Evolutionary conservation across 1,140 invertebrate species (phyloP).

Genomic region (Drosophila persimilis): DNA sequence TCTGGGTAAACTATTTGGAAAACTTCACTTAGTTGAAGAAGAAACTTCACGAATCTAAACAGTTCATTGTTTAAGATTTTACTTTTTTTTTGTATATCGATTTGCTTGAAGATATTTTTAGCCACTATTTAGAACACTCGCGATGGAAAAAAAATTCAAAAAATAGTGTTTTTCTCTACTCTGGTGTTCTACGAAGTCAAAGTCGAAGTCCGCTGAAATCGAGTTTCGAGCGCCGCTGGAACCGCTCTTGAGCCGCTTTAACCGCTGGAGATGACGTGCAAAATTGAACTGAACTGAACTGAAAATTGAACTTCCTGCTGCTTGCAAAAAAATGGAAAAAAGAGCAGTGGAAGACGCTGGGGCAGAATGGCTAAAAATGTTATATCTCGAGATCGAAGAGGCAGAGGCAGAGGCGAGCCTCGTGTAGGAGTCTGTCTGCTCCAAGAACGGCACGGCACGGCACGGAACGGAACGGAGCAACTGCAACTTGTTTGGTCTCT

Average conservation of each 20-base stretch:
- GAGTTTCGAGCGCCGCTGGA: conserved; percentile 40
- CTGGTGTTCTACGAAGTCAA: conserved; percentile 35
- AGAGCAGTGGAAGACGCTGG: conserved; percentile 15
- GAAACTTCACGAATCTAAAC: conserved; percentile 47
- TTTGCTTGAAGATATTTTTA: conserved; percentile 32
- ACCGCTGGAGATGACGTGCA: conserved; percentile 80
- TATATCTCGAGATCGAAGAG: conserved; percentile 49
- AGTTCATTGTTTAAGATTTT: conserved; percentile 59
- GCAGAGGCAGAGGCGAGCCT: conserved; percentile 24
- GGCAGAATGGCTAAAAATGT: conserved; percentile 25
- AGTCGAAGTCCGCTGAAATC: conserved; percentile 12
- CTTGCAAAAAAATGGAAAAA: conserved; percentile 50
- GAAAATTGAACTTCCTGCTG: conserved; percentile 77
- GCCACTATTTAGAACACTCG: conserved; percentile 38
- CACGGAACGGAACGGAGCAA: conserved; percentile 24
- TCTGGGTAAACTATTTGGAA: conserved; percentile 16
- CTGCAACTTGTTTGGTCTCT: conserved; percentile 69
- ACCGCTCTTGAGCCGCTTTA: conserved; percentile 38
- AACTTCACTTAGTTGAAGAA: conserved; percentile 31
- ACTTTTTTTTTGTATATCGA: background rate
- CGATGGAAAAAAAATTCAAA: conserved; percentile 13
- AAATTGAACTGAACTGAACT: conserved; percentile 79
- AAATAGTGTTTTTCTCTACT: conserved; percentile 11
- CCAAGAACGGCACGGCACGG: conserved; percentile 29
- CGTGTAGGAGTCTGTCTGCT: conserved; percentile 72